Evolutionary conservation across 2,113 vertebrate species (phyloP).

Genomic region (Garra rufa): DNA sequence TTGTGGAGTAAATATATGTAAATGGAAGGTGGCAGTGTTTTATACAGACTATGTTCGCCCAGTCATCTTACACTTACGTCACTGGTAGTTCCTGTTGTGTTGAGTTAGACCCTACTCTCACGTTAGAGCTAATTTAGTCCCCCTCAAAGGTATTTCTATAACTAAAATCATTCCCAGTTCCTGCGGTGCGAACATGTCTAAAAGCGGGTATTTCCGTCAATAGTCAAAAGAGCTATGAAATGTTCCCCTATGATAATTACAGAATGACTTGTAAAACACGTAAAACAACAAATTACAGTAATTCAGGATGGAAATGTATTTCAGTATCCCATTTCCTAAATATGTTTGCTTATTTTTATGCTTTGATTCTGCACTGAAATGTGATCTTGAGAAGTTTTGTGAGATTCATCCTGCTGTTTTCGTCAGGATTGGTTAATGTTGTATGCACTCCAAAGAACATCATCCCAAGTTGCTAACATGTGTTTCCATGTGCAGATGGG

Average conservation of each 20-base stretch:
- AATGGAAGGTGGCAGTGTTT: not conserved
- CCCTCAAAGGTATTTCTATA: not conserved
- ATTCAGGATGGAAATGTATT: not conserved
- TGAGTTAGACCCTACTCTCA: not conserved
- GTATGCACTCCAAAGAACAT: not conserved
- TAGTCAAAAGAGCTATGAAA: not conserved
- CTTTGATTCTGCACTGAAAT: not conserved
- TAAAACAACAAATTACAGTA: not conserved
- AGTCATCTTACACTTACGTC: not conserved
- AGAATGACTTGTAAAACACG: not conserved
- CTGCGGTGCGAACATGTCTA: not conserved
- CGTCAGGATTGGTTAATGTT: not conserved
- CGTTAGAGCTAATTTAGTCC: not conserved
- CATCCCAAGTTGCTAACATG: not conserved
- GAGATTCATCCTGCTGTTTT: not conserved
- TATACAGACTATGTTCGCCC: no score
- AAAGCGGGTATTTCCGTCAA: not conserved
- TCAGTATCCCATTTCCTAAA: not conserved
- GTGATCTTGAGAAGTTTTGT: not conserved
- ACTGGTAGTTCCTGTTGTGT: not conserved
- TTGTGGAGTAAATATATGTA: not conserved
- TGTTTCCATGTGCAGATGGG: constrained; percentile 81
- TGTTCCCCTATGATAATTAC: not conserved
- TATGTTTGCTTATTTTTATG: not conserved
- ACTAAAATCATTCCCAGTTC: not conserved